Evolutionary conservation across 2,888 invertebrate species (phyloP), one percentile per base, ranked within the genome.

Genomic region (Mimas tiliae): DNA sequence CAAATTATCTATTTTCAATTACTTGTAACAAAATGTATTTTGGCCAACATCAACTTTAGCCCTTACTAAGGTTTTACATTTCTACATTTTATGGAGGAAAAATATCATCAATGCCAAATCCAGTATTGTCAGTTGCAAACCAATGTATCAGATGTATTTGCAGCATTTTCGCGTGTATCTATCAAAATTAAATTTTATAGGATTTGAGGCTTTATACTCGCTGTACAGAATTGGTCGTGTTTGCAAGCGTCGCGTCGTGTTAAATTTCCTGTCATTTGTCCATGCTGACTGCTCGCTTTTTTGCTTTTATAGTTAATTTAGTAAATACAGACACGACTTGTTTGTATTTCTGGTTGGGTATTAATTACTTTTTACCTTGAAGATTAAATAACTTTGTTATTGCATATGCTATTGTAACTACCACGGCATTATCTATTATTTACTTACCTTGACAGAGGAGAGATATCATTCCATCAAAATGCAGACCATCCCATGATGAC

Each of bases 171-270:
- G 79, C 80, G 83, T 78, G 80, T 78, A 82, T 86, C 87, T 87
- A 88, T 89, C 88, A 89, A 88, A 90, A 88, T 90, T 86, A 88
- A 85, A 88, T 88, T 89, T 87, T 84, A 87, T 82, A 81, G 86
- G 85, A 86, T 87, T 86, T 80, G 80, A 75, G 76, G 85, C 85
- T 83, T 85, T 85, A 83, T 80, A 74, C 77, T 77, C 72, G 70
- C 73, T 64, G 74, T 77, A 79, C 83, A 83, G 86, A 83, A 84
- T 85, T 86, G 83, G 84, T 79, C 78, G 76, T 74, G 75, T 78
- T 76, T 76, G 73, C 67, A 14, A 74, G 74, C 70, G 72, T 74
- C 73, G 70, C 70, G 67, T 52, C 53, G 66, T 47, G 72, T 75
- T 74, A 74, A 78, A 73, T 75, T 74, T 77, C 76, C 73, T 45